Conservation (phyloP, 2,797 vertebrate species). For the Phrynocephalus vlangalii region DNA sequence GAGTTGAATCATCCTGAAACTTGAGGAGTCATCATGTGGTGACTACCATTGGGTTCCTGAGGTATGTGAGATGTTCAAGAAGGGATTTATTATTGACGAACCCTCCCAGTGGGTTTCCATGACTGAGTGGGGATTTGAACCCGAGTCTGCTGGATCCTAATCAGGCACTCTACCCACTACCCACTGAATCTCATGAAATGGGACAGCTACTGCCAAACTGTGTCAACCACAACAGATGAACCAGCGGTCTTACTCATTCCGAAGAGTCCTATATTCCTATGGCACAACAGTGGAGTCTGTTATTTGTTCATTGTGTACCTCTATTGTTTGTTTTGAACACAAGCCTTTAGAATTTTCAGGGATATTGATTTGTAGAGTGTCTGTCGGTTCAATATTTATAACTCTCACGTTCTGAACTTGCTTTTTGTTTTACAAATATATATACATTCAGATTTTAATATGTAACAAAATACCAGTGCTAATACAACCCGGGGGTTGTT, state of each 20-base stretch:
- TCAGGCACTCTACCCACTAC: no score
- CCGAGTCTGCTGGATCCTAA: no score
- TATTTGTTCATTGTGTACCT: conserved; percentile 76
- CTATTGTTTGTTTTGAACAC: conserved; percentile 66
- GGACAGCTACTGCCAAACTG: no score
- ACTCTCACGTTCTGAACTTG: conserved; percentile 65
- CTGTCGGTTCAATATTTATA: conserved; percentile 62
- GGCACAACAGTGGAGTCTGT: conserved; percentile 59
- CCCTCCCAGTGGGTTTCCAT: no score
- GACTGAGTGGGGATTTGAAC: no score
- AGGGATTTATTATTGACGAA: no score
- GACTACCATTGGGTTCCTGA: no score
- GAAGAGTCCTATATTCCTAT: background rate
- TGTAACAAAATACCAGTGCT: conserved; percentile 80
- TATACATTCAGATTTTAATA: conserved; percentile 64
- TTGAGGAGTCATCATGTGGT: no score
- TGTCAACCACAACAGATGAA: background rate
- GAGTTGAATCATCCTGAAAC: no score
- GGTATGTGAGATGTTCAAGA: no score
- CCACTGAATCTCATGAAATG: no score
- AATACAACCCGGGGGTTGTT: conserved; percentile 78
- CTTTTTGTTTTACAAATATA: conserved; percentile 50
- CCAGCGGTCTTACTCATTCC: background rate
- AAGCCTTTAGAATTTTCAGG: conserved; percentile 55
- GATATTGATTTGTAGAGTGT: conserved; percentile 33